Percentiles rank a stretch among this genome's conserved stretches.
Conservation (phyloP, 2,113 vertebrate genomes). For the Struthio camelus region DNA sequence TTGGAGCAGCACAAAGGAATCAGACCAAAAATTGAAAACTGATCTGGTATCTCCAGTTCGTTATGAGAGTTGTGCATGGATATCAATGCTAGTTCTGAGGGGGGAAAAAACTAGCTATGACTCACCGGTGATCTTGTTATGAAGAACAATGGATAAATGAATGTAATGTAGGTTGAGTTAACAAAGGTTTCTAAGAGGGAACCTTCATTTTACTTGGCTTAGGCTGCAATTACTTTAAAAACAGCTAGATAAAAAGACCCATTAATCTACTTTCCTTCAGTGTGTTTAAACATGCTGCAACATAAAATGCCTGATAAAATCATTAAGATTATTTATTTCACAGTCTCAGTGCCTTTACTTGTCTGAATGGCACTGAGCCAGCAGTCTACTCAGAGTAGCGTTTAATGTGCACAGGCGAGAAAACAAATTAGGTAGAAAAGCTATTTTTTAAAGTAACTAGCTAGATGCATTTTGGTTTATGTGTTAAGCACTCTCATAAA, state of each 20-base stretch:
- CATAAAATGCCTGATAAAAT: slow-evolving; percentile 52
- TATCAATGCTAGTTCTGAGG: not conserved
- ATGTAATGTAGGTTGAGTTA: not conserved
- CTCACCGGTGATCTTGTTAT: not conserved
- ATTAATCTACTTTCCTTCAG: slow-evolving; percentile 27
- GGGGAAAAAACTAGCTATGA: not conserved
- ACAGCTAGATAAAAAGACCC: not conserved
- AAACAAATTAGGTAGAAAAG: not conserved
- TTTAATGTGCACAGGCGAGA: not conserved
- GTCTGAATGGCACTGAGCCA: slow-evolving; percentile 39
- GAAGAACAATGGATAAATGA: not conserved
- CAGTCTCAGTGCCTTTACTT: slow-evolving; percentile 22
- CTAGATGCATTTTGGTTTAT: not conserved
- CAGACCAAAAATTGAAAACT: not conserved
- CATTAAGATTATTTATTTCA: slow-evolving; percentile 56
- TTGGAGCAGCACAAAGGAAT: not conserved
- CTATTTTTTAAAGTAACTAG: not conserved
- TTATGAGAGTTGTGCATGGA: not conserved
- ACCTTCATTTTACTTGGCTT: slow-evolving; percentile 11
- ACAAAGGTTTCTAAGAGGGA: not conserved
- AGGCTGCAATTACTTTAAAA: not conserved
- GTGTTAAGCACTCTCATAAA: not conserved
- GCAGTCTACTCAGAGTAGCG: not conserved
- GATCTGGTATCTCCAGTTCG: not conserved
- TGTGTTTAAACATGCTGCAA: slow-evolving; percentile 50